These are phyloP conservation scores for Calidris pugnax DNA, from an alignment of 2,113 vertebrate species.

Conservation along the genomic window DNA sequence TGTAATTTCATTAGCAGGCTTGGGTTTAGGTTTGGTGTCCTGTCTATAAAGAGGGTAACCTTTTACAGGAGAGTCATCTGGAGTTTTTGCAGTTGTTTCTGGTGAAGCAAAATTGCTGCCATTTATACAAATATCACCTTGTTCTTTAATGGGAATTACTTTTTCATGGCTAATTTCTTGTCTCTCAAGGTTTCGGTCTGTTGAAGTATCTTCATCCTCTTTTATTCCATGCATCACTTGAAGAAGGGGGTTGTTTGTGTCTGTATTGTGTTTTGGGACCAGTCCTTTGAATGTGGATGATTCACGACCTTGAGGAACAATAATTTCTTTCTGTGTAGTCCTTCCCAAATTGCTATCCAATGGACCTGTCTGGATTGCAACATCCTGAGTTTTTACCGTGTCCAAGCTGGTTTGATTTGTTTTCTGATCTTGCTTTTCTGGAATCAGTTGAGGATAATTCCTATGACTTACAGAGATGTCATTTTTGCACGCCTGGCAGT, in stretches of 20 bases:
- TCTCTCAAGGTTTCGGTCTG: not conserved
- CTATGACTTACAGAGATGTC: constrained; percentile 35
- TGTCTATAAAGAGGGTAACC: constrained; percentile 69
- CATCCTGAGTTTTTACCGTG: constrained; percentile 77
- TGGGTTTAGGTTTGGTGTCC: constrained; percentile 83
- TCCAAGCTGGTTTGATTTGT: constrained; percentile 33
- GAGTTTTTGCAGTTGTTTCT: constrained; percentile 44
- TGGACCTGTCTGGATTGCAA: constrained; percentile 75
- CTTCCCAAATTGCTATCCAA: constrained; percentile 9
- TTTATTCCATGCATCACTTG: not conserved
- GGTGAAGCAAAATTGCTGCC: not conserved
- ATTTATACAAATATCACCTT: not conserved
- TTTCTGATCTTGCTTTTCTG: constrained; percentile 42
- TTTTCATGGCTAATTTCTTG: constrained; percentile 6
- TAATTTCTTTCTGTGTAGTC: not conserved
- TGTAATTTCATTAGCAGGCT: constrained; percentile 92
- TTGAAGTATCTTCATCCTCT: not conserved
- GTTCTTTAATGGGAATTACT: not conserved
- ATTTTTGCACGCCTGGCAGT: constrained; percentile 35
- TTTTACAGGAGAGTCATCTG: constrained; percentile 56
- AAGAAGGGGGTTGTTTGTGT: not conserved
- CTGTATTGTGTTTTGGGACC: not conserved
- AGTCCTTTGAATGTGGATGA: constrained; percentile 7
- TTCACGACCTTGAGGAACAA: not conserved
- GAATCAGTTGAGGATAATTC: constrained; percentile 8